Conservation (phyloP, 2,888 invertebrate species). For the Drosophila testacea region DNA sequence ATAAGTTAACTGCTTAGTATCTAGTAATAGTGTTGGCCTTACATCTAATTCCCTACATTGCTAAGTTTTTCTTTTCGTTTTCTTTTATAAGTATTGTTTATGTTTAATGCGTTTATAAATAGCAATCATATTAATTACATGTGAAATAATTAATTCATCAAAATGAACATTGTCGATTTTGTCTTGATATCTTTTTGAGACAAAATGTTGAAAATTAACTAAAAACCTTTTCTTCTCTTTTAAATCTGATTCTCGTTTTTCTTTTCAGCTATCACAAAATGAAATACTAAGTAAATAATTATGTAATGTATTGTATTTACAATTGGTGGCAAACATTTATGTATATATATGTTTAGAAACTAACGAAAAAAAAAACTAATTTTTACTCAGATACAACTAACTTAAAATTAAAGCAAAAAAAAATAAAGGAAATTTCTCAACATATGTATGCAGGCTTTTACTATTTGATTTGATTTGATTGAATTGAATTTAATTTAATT, state of each 20-base stretch:
- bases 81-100: constrained; percentile 23
- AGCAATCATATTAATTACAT: constrained; percentile 43
- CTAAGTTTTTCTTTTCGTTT: constrained; percentile 5
- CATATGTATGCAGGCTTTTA: constrained; percentile 13
- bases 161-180: constrained; percentile 43
- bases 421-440: constrained; percentile 5
- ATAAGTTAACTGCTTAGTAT: constrained; percentile 29
- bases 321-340: constrained; percentile 31
- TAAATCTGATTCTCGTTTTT: constrained; percentile 22
- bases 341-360: background rate
- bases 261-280: constrained; percentile 57
- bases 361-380: background rate
- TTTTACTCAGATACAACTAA: constrained; percentile 5
- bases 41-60: constrained; percentile 28
- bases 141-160: constrained; percentile 26
- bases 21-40: constrained; percentile 50
- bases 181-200: constrained; percentile 38
- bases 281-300: constrained; percentile 57
- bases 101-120: constrained; percentile 48
- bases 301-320: constrained; percentile 48
- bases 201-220: constrained; percentile 20
- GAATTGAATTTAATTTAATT: background rate
- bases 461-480: constrained; percentile 2
- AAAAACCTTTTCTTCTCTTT: constrained; percentile 2
- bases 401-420: background rate